These are phyloP conservation scores for Platypus cylindrus DNA, from an alignment of 2,888 invertebrate species.

Conservation along the genomic window DNA sequence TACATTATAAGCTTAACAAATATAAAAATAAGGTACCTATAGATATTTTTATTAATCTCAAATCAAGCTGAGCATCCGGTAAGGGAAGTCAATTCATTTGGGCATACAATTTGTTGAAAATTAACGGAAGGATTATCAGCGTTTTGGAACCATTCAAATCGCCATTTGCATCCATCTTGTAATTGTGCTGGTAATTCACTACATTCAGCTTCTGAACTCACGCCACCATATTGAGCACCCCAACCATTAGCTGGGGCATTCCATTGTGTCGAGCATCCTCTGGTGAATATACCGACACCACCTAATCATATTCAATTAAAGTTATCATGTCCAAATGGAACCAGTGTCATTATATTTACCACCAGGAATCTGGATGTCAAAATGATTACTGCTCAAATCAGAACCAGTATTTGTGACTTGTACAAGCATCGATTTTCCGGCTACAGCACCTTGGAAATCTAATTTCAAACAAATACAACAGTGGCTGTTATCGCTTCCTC, in stretches of 20 bases:
- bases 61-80: constrained; percentile 6
- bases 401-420: constrained; percentile 16
- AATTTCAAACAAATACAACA: constrained; percentile 16
- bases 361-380: constrained; percentile 15
- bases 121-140: constrained; percentile 16
- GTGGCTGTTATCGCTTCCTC: constrained; percentile 13
- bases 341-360: constrained; percentile 4
- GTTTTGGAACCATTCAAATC: constrained; percentile 17
- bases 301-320: constrained; percentile 7
- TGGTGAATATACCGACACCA: constrained; percentile 18
- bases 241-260: constrained; percentile 15
- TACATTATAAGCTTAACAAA: no score
- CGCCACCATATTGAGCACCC: constrained; percentile 19
- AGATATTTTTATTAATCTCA: no score
- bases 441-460: constrained; percentile 8
- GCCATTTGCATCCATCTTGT: constrained; percentile 16
- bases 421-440: constrained; percentile 13
- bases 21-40: no score
- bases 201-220: constrained; percentile 14
- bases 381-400: constrained; percentile 14
- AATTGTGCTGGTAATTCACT: constrained; percentile 13
- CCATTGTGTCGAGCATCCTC: constrained; percentile 17
- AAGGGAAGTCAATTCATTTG: constrained; percentile 11
- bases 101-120: constrained; percentile 16
- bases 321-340: not conserved